These are phyloP conservation scores for Argya squamiceps DNA, from an alignment of 2,797 vertebrate genomes.

Conservation along the genomic window DNA sequence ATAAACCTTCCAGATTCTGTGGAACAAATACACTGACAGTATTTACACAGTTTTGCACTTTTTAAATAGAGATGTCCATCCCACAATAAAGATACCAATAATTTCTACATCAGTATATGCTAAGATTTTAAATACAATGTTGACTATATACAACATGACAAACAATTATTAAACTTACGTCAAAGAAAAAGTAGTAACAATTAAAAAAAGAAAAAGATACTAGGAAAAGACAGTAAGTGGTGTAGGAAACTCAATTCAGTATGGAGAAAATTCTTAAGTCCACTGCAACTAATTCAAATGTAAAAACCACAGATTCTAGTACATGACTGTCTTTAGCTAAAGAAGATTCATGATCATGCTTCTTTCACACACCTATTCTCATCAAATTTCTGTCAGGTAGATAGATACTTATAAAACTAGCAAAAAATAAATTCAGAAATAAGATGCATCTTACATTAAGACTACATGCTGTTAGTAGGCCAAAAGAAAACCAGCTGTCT, in stretches of 20 bases:
- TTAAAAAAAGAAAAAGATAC: neutral
- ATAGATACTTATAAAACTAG: neutral
- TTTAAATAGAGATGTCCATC: neutral
- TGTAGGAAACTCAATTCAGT: neutral
- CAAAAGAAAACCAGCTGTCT: constrained; percentile 12
- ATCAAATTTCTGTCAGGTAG: neutral
- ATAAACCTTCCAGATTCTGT: neutral
- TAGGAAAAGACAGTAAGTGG: neutral
- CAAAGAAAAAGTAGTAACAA: neutral
- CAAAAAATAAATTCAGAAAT: neutral
- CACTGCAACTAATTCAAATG: neutral
- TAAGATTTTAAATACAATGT: neutral
- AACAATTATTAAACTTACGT: neutral
- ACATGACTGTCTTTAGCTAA: neutral
- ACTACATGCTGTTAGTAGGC: neutral
- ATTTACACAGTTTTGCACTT: neutral
- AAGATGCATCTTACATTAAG: neutral
- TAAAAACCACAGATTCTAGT: neutral
- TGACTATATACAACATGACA: neutral
- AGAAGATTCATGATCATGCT: neutral
- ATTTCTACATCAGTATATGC: neutral
- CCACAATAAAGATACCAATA: neutral
- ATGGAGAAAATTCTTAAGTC: neutral
- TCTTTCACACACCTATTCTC: neutral
- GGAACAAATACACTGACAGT: neutral